Evolutionary conservation across 30 jellyfish, hydroid and myxozoan species (phyloP).

Genomic region (Rhopilema esculentum): DNA sequence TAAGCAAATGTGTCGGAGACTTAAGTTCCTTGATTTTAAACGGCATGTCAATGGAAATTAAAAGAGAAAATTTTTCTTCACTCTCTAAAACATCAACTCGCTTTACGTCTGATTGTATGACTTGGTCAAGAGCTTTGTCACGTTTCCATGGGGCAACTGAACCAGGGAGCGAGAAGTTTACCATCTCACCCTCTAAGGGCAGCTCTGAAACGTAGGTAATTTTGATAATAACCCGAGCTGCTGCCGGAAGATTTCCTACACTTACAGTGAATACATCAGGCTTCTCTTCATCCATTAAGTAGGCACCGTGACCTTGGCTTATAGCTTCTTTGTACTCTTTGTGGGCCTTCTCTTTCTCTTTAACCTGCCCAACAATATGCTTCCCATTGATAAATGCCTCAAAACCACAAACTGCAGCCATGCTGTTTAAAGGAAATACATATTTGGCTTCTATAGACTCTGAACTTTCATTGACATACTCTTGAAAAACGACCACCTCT

Average conservation of each 20-base stretch:
- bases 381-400: constrained; percentile 92
- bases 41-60: constrained; percentile 90
- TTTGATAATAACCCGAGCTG: constrained; percentile 82
- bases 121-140: constrained; percentile 68
- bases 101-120: constrained; percentile 52
- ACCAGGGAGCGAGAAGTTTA: constrained; percentile 84
- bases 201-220: constrained; percentile 92
- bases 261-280: constrained; percentile 91
- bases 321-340: constrained; percentile 89
- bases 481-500: constrained; percentile 88
- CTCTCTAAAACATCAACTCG: constrained; percentile 23
- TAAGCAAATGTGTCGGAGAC: constrained; percentile 83
- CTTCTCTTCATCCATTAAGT: constrained; percentile 93
- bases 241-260: constrained; percentile 95
- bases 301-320: constrained; percentile 94
- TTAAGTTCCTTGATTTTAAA: constrained; percentile 58
- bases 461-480: constrained; percentile 74
- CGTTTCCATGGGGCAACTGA: constrained; percentile 95
- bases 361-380: constrained; percentile 88
- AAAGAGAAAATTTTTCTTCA: constrained; percentile 69
- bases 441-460: constrained; percentile 89
- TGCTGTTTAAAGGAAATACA: constrained; percentile 83
- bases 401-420: constrained; percentile 95
- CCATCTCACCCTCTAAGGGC: constrained; percentile 81
- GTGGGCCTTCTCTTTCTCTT: constrained; percentile 92